Percentiles rank a stretch among this genome's conserved stretches.
phyloP scores from a whole-genome alignment of 1,140 invertebrate genomes.

The Gyrodactylus salaris region DNA sequence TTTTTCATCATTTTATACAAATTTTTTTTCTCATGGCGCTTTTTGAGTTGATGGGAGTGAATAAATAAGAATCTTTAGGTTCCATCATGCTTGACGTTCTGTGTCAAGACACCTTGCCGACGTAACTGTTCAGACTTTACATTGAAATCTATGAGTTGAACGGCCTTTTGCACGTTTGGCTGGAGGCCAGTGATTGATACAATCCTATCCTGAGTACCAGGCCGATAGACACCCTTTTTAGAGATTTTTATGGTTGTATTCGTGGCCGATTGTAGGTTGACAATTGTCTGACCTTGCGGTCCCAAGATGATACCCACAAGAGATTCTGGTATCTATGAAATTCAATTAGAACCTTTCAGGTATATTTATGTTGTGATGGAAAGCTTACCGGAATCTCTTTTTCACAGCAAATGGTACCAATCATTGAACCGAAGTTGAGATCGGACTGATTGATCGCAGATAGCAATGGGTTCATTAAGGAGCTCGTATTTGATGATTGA shows the following conservation, averaged over 20 bases:
- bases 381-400: neutral
- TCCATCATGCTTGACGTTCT: neutral
- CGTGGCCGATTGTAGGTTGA: slow-evolving; percentile 76
- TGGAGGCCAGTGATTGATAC: slow-evolving; percentile 53
- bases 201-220: slow-evolving; percentile 73
- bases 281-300: slow-evolving; percentile 62
- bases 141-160: neutral
- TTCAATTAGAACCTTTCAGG: neutral
- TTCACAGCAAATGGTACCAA: neutral
- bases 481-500: too few species aligned
- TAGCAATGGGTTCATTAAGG: too few species aligned
- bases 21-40: too few species aligned
- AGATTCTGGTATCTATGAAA: slow-evolving; percentile 38
- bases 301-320: slow-evolving; percentile 82
- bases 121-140: neutral
- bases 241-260: slow-evolving; percentile 88
- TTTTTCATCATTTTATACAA: too few species aligned
- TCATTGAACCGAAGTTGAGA: neutral
- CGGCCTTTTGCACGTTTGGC: neutral
- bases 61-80: too few species aligned
- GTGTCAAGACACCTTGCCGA: neutral
- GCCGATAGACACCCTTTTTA: slow-evolving; percentile 80
- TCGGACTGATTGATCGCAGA: neutral
- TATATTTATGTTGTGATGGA: neutral
- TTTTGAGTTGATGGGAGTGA: too few species aligned